Evolutionary conservation across 30 jellyfish, hydroid and myxozoan species (phyloP).

Genomic region (Hydra vulgaris): DNA sequence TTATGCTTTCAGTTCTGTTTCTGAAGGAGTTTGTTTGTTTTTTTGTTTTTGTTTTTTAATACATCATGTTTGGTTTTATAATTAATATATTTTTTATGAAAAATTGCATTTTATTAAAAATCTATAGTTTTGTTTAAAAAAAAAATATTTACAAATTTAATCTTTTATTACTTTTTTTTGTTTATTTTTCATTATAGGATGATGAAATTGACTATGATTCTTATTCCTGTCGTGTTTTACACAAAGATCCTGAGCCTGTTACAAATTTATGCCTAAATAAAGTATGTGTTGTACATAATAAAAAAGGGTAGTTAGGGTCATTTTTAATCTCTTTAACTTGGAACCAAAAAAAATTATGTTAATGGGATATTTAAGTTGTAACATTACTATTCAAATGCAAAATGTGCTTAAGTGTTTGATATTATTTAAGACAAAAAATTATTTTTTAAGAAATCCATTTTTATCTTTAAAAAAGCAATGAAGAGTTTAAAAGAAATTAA

Average conservation of each 20-base stretch:
- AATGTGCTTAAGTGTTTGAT: too few relatives aligned
- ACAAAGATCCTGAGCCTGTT: conserved; percentile 79
- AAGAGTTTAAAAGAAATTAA: too few relatives aligned
- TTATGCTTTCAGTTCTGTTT: conserved; percentile 41
- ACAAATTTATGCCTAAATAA: conserved; percentile 64
- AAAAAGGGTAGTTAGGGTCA: background rate
- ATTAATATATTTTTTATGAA: background rate
- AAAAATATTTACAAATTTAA: too few relatives aligned
- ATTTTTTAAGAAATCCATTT: too few relatives aligned
- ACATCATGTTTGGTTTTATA: too few relatives aligned
- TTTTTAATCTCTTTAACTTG: background rate
- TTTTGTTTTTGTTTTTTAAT: too few relatives aligned
- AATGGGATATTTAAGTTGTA: too few relatives aligned
- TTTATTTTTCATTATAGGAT: conserved; percentile 27
- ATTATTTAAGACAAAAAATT: too few relatives aligned
- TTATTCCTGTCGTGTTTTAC: conserved; percentile 30
- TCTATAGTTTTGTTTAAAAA: background rate
- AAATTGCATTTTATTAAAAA: background rate
- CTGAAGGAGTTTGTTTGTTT: conserved; percentile 7
- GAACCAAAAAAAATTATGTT: too few relatives aligned
- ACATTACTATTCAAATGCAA: too few relatives aligned
- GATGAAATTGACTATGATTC: conserved; percentile 38
- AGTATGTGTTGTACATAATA: conserved; percentile 32
- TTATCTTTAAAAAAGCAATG: too few relatives aligned
- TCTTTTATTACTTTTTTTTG: too few relatives aligned